A percentile compares a stretch with the other conserved stretches of the same genome.
Conservation (phyloP, 2,113 vertebrate genomes). For the Leucoraja erinaceus region DNA sequence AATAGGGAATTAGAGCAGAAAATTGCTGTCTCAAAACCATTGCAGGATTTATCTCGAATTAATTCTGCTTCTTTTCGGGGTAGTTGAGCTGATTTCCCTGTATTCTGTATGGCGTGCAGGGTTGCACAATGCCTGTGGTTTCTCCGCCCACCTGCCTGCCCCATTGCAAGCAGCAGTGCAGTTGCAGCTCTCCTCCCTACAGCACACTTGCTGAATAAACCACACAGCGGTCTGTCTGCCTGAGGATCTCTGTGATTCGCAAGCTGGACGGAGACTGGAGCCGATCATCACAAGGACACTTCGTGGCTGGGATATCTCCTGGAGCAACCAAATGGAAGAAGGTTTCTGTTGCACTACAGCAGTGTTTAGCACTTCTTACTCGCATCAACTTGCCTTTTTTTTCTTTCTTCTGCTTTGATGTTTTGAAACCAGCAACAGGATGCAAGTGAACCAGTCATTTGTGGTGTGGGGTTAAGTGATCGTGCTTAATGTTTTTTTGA, state of each 20-base stretch:
- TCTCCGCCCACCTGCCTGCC: constrained; percentile 9
- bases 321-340: background rate
- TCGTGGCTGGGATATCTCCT: background rate
- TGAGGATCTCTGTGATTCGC: background rate
- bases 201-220: background rate
- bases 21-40: background rate
- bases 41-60: background rate
- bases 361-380: background rate
- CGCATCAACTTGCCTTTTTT: background rate
- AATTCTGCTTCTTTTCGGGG: background rate
- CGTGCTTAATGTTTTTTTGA: background rate
- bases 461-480: background rate
- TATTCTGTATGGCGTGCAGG: background rate
- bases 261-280: background rate
- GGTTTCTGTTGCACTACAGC: background rate
- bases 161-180: constrained; percentile 1
- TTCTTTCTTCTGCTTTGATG: constrained; percentile 24
- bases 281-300: background rate
- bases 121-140: constrained; percentile 6
- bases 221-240: background rate
- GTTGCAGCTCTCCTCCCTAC: background rate
- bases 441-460: background rate
- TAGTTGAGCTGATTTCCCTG: background rate
- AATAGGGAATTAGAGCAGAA: constrained; percentile 38
- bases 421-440: constrained; percentile 26